Evolutionary conservation across 92 coral and sea anemone genomes (phyloP).

Genomic region (Palythoa heliodiscus): DNA sequence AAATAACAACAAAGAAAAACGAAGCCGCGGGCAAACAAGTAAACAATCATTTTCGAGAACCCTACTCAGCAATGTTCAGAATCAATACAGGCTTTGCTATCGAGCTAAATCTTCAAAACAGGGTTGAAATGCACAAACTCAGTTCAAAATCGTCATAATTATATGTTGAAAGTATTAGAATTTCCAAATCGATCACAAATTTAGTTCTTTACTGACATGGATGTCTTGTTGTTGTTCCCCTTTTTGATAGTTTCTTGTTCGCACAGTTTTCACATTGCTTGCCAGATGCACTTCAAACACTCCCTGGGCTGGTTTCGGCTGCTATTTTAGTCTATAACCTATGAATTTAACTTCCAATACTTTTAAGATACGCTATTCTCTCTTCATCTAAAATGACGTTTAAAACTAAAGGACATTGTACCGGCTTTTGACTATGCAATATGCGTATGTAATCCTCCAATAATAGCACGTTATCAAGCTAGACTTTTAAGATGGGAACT

Average conservation of each 20-base stretch:
- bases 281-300: too few species aligned
- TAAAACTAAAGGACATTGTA: too few species aligned
- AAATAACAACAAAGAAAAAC: not conserved
- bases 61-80: not conserved
- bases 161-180: not conserved
- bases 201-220: not conserved
- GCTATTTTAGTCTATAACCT: too few species aligned
- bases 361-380: too few species aligned
- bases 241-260: not conserved
- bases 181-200: not conserved
- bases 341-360: too few species aligned
- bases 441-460: not conserved
- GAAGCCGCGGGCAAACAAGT: not conserved
- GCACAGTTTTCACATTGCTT: too few species aligned
- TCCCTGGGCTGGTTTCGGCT: too few species aligned
- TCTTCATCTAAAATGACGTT: too few species aligned
- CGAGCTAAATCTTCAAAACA: not conserved
- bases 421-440: too few species aligned
- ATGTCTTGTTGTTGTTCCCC: not conserved
- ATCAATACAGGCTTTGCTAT: not conserved
- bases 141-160: not conserved
- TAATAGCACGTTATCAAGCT: not conserved
- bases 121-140: not conserved
- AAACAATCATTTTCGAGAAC: not conserved
- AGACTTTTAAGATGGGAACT: not conserved